Evolutionary conservation across 2,113 vertebrate species (phyloP).

Genomic region (Trachemys scripta): DNA sequence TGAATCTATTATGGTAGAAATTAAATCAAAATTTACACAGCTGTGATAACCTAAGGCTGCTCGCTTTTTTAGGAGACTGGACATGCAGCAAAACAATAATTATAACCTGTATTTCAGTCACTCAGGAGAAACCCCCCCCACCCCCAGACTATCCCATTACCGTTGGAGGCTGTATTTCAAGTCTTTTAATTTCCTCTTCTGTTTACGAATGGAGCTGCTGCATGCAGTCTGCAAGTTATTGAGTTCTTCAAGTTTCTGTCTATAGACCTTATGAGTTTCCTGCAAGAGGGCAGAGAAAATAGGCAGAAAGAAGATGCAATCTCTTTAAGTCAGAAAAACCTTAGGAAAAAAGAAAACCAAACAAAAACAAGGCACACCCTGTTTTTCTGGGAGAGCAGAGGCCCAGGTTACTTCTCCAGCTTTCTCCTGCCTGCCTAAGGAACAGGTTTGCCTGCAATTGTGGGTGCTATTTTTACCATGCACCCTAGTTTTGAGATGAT

Average conservation of each 20-base stretch:
- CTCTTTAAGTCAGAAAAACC: neutral
- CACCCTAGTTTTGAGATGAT: neutral
- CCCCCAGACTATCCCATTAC: constrained; percentile 70
- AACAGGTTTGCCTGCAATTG: neutral
- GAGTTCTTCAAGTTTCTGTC: constrained; percentile 94
- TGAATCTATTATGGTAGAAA: neutral
- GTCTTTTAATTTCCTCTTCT: constrained; percentile 88
- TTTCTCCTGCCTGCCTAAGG: neutral
- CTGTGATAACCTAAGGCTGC: neutral
- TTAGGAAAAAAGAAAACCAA: neutral
- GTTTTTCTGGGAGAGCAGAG: fast-evolving
- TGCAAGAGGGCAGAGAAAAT: constrained; percentile 48
- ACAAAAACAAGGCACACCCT: neutral
- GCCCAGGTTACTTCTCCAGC: neutral
- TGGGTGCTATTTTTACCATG: neutral
- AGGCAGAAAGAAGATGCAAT: neutral
- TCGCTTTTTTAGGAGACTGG: neutral
- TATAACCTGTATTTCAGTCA: neutral
- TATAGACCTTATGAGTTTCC: constrained; percentile 95
- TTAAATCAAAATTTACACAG: neutral
- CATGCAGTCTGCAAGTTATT: constrained; percentile 88
- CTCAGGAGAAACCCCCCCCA: neutral
- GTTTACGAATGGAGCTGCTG: constrained; percentile 88
- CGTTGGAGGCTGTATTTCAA: constrained; percentile 83
- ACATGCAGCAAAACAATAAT: neutral